These are phyloP conservation scores for Azorinus chamasolen DNA, from an alignment of 2,888 invertebrate species.

Conservation along the genomic window DNA sequence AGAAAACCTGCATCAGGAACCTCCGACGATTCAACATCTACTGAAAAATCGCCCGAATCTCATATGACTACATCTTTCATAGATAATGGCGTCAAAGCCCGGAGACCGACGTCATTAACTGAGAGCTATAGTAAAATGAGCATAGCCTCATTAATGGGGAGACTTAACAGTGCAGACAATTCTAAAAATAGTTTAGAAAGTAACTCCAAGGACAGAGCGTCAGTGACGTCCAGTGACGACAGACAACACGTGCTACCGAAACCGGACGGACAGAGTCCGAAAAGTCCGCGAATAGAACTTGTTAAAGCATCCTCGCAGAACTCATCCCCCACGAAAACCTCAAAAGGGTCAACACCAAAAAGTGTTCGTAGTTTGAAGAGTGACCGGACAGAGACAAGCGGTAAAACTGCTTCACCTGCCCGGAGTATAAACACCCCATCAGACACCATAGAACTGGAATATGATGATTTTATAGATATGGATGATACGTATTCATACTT, in stretches of 20 bases:
- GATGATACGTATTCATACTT: constrained; percentile 83
- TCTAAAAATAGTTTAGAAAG: constrained; percentile 28
- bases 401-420: constrained; percentile 76
- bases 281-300: constrained; percentile 69
- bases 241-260: constrained; percentile 77
- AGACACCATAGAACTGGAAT: constrained; percentile 78
- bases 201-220: constrained; percentile 43
- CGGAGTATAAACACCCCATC: constrained; percentile 79
- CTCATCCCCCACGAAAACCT: constrained; percentile 58
- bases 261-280: constrained; percentile 83
- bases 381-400: constrained; percentile 62
- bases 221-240: constrained; percentile 65
- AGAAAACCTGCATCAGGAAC: constrained; percentile 72
- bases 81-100: constrained; percentile 58
- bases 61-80: constrained; percentile 78
- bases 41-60: constrained; percentile 54
- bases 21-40: constrained; percentile 69
- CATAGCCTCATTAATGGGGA: constrained; percentile 42
- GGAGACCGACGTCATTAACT: constrained; percentile 77
- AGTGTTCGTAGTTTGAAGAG: constrained; percentile 70
- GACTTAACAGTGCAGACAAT: constrained; percentile 32
- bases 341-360: constrained; percentile 70
- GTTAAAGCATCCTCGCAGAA: constrained; percentile 36
- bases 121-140: constrained; percentile 74
- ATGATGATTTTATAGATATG: constrained; percentile 81